Base-by-base conservation (phyloP, 2,888 invertebrate species). In the Meloe dianella region DNA sequence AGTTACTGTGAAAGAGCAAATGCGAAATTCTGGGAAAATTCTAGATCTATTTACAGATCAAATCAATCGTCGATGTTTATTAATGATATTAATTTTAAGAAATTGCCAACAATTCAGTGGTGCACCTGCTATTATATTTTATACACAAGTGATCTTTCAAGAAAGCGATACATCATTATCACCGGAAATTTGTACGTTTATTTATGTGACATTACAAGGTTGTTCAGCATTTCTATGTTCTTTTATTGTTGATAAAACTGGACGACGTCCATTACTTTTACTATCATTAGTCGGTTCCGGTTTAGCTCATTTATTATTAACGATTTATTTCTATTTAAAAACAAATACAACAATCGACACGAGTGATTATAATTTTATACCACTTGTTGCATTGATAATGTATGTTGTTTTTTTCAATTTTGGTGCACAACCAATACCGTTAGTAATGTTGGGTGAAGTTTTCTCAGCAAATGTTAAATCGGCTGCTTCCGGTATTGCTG, bases 51-150 rank as follows among this genome's bases (percentile, higher is more conserved):
- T 51, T 17, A 17, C 17, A 35, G 60, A 60, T 10, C 30, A 14
- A n/a, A 22, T 54, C 1, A 41, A 64, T 47, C 35, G n/a, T 38
- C 41, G 8, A 10, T 27, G 59, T n/a, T 29, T 51, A 17, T 20
- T 60, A 0, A 17, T 64, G 17, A 35, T 51, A 54, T 17, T 27
- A 10, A 60, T 64, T 29, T 27, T 64, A 1, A 29, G 64, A n/a
- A 67, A 58, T 41, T 12, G 27, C 2, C 88, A 88, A 70, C 81
- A 81, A 67, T 77, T 90, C 56, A 88, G 88, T 74, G 90, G 90
- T 1, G 87, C 87, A 60, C 87, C 88, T 29, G 89, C 89, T 0
- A 86, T 90, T 2, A 86, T 88, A 0, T 88, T 89, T 7, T 89
- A 89, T 75, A 86, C 88, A 0, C 88, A 89, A 70, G 83, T 84